These are phyloP conservation scores for Chrysochloris asiatica DNA, from an alignment of 2,113 vertebrate genomes.

Conservation along the genomic window DNA sequence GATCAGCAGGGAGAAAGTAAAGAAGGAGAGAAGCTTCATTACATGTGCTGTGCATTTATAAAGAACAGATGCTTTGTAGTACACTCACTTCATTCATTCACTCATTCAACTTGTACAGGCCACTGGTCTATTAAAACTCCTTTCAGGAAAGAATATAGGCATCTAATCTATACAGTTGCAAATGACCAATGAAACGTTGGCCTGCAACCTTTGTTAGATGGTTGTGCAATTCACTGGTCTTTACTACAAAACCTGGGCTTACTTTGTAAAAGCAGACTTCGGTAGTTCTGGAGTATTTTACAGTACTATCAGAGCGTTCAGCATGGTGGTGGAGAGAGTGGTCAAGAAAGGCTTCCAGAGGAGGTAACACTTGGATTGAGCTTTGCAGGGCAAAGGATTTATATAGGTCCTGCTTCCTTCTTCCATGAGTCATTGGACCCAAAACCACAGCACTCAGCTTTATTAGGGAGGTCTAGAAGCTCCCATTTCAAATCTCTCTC, in stretches of 20 bases:
- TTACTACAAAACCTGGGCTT: not conserved
- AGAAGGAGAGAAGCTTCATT: not conserved
- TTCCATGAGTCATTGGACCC: not conserved
- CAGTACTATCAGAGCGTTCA: too few relatives aligned
- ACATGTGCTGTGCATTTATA: not conserved
- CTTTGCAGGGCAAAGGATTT: not conserved
- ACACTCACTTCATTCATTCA: not conserved
- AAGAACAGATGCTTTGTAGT: not conserved
- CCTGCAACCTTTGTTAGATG: not conserved
- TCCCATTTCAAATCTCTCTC: not conserved
- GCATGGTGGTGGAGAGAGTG: accelerated
- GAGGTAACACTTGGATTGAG: not conserved
- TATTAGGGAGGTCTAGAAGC: not conserved
- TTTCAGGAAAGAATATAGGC: not conserved
- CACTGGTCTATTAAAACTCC: not conserved
- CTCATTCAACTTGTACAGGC: not conserved
- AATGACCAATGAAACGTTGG: not conserved
- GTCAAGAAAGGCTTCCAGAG: not conserved
- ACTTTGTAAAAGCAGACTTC: not conserved
- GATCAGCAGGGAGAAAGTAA: not conserved
- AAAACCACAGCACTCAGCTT: not conserved
- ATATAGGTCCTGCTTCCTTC: not conserved
- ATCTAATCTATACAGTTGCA: not conserved
- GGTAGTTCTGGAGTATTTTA: too few relatives aligned
- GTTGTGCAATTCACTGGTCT: not conserved